Evolutionary conservation across 2,888 invertebrate genomes (phyloP).

Genomic region (Tholera decimalis): DNA sequence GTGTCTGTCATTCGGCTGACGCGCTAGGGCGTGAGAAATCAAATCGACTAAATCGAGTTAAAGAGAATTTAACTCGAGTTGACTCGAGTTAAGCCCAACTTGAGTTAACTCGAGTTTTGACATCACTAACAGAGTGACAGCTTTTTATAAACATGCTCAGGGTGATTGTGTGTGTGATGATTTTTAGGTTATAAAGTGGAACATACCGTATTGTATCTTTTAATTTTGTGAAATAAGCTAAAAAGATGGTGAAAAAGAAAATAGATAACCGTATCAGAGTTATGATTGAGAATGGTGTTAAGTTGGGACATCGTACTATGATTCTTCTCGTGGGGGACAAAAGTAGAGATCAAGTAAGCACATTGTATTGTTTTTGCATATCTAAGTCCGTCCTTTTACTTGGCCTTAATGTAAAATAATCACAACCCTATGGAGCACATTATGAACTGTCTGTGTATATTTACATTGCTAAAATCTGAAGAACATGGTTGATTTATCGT

Average conservation of each 20-base stretch:
- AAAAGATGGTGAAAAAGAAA: constrained; percentile 97
- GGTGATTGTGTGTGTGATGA: constrained; percentile 52
- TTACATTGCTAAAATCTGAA: background rate
- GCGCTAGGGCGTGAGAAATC: no score
- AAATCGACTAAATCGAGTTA: no score
- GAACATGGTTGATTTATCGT: no score
- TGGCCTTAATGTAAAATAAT: background rate
- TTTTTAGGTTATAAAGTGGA: constrained; percentile 72
- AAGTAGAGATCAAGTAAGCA: constrained; percentile 97
- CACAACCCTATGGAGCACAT: no score
- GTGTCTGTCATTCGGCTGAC: no score
- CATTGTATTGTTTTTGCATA: constrained; percentile 15
- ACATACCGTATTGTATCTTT: constrained; percentile 21
- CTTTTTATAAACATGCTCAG: constrained; percentile 46
- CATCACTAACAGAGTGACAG: constrained; percentile 8
- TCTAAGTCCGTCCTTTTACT: background rate
- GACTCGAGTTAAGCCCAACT: no score
- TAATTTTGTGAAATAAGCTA: constrained; percentile 30
- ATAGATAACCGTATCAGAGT: constrained; percentile 98
- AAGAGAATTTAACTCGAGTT: no score
- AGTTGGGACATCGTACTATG: constrained; percentile 97
- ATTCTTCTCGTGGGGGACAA: constrained; percentile 99
- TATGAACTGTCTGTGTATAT: background rate
- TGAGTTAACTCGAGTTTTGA: no score
- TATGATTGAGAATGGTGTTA: constrained; percentile 99